Evolutionary conservation across 2,888 invertebrate genomes (phyloP).

Genomic region (Cecidostiba fungosa): DNA sequence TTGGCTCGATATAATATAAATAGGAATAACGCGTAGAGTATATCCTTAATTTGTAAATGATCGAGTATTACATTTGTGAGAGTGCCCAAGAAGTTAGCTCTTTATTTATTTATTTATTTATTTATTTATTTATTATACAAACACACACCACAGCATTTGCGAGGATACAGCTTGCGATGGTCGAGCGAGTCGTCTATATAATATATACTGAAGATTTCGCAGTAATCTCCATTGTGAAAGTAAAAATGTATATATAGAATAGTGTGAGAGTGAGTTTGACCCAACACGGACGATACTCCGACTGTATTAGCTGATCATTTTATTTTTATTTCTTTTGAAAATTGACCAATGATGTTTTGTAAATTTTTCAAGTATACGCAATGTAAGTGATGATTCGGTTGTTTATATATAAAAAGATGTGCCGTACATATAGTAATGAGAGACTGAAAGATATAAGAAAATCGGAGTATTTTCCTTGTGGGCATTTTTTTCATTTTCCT

Average conservation of each 20-base stretch:
- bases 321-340: neutral
- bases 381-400: slow-evolving; percentile 1
- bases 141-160: neutral
- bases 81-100: neutral
- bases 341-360: neutral
- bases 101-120: neutral
- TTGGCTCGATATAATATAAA: neutral
- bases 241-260: neutral
- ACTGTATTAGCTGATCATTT: neutral
- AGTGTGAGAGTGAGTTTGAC: neutral
- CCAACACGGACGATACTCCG: neutral
- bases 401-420: neutral
- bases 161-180: neutral
- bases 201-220: neutral
- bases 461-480: neutral
- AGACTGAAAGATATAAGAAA: neutral
- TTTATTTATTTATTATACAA: neutral
- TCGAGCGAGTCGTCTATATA: neutral
- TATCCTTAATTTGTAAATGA: neutral
- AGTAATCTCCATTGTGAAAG: neutral
- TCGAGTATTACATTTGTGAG: neutral
- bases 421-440: neutral
- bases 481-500: neutral
- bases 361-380: neutral
- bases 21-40: neutral